These are phyloP conservation scores for Shargacucullia verbasci DNA, from an alignment of 2,888 invertebrate genomes.

Conservation along the genomic window DNA sequence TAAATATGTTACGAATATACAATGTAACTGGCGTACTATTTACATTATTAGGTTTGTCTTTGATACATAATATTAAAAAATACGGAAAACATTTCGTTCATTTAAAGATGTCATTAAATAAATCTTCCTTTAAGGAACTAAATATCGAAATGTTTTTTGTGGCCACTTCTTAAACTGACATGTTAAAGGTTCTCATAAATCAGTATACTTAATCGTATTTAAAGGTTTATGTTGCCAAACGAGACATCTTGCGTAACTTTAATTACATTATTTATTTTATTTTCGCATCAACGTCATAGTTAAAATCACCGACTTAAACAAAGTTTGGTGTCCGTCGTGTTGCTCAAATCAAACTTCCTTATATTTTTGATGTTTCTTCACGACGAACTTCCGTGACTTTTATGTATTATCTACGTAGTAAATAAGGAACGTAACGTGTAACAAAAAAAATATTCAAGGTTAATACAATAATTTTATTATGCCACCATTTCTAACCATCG, in stretches of 20 bases:
- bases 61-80: no score
- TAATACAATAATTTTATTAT: no score
- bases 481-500: no score
- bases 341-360: no score
- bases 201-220: slow-evolving; percentile 53
- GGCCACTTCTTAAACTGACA: slow-evolving; percentile 38
- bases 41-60: slow-evolving; percentile 14
- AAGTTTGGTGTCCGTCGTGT: not conserved
- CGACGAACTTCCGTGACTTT: no score
- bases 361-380: no score
- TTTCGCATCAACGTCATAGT: slow-evolving; percentile 37
- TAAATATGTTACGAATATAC: not conserved
- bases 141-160: slow-evolving; percentile 37
- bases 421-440: no score
- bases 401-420: no score
- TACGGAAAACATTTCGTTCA: slow-evolving; percentile 15
- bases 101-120: slow-evolving; percentile 34
- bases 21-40: slow-evolving; percentile 14
- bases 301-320: slow-evolving; percentile 8
- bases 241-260: slow-evolving; percentile 43
- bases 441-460: no score
- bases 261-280: slow-evolving; percentile 51
- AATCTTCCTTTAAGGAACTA: slow-evolving; percentile 39
- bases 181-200: slow-evolving; percentile 53
- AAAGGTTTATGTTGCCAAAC: slow-evolving; percentile 35